Percentiles rank a stretch among this genome's conserved stretches.
Conservation (phyloP, 2,113 vertebrate genomes). For the Anolis carolinensis region DNA sequence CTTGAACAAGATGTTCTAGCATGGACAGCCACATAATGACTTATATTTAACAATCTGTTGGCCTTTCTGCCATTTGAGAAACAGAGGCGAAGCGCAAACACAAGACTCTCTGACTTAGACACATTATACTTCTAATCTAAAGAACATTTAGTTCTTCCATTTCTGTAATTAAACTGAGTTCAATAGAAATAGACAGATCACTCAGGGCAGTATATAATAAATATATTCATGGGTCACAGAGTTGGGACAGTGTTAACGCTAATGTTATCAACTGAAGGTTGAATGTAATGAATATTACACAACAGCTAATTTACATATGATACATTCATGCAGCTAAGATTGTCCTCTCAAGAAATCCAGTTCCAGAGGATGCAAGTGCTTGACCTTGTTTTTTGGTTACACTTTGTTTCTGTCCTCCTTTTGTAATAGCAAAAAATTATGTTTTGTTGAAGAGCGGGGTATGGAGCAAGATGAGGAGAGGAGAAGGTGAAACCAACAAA, state of each 20-base stretch:
- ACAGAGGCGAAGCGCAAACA: neutral
- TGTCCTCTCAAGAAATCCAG: neutral
- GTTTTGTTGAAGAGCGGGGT: no score
- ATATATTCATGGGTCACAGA: neutral
- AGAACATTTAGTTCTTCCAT: neutral
- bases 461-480: neutral
- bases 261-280: neutral
- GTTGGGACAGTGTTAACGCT: neutral
- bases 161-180: neutral
- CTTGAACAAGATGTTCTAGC: no score
- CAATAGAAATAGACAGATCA: neutral
- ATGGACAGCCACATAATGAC: neutral
- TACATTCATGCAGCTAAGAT: neutral
- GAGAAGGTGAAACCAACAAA: neutral
- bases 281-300: neutral
- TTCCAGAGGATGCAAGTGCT: neutral
- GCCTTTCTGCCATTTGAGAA: neutral
- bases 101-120: neutral
- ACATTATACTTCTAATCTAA: no score
- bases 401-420: neutral
- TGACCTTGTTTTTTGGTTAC: neutral
- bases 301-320: neutral
- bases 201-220: neutral
- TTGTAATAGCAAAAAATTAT: neutral
- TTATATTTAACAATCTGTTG: neutral